Evolutionary conservation across 2,888 invertebrate genomes (phyloP).

Genomic region (Andrena marginata): DNA sequence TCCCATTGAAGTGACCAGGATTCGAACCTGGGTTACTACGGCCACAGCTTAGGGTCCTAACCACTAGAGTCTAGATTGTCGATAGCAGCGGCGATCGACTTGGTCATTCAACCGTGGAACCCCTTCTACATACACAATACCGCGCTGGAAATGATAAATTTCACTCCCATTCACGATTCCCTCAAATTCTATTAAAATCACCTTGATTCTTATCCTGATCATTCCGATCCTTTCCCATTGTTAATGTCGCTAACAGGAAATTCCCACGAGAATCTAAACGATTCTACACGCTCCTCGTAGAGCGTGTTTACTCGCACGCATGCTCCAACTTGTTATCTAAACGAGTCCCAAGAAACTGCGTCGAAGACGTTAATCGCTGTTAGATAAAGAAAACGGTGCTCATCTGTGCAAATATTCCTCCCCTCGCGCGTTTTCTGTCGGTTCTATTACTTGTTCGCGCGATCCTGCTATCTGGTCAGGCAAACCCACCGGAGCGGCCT

Average conservation of each 20-base stretch:
- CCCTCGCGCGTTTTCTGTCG: background rate
- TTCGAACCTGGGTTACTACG: slow-evolving; percentile 85
- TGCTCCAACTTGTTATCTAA: slow-evolving; percentile 1
- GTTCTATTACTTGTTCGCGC: background rate
- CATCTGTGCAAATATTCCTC: slow-evolving; percentile 43
- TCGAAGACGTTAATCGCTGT: slow-evolving; percentile 22
- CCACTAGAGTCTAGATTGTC: slow-evolving; percentile 80
- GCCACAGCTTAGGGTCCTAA: slow-evolving; percentile 85
- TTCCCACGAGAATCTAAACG: background rate
- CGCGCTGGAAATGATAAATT: background rate
- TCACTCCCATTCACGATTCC: background rate
- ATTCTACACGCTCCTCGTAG: background rate
- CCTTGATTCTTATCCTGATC: background rate
- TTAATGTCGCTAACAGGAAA: background rate
- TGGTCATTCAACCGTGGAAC: slow-evolving; percentile 37
- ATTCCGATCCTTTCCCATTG: background rate
- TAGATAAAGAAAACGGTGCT: slow-evolving; percentile 24
- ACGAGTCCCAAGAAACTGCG: background rate
- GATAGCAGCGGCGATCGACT: background rate
- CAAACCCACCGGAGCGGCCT: background rate
- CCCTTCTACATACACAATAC: too few relatives aligned
- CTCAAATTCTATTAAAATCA: background rate
- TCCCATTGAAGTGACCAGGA: too few relatives aligned
- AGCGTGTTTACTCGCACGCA: background rate
- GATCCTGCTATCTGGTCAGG: slow-evolving; percentile 21